phyloP scores from a whole-genome alignment of 2,888 invertebrate species.

The Atrina japonica region DNA sequence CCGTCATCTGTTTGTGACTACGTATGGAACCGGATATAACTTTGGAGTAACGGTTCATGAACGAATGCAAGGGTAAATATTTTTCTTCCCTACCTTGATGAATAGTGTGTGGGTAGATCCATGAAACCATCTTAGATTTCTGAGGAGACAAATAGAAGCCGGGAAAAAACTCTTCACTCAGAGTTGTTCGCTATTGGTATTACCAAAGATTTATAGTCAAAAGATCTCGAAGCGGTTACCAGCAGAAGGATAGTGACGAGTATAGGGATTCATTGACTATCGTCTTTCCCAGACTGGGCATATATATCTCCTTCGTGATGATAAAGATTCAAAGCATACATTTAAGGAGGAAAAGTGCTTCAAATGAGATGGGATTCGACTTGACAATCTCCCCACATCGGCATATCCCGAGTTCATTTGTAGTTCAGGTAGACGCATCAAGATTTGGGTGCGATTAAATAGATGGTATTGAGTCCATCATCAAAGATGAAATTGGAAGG shows the following conservation, averaged over 20 bases:
- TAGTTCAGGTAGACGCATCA: too few relatives aligned
- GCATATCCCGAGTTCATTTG: constrained; percentile 30
- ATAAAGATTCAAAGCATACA: constrained; percentile 5
- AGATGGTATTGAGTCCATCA: constrained; percentile 49
- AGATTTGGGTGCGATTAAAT: constrained; percentile 47
- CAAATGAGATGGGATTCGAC: constrained; percentile 21
- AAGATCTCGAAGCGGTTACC: constrained; percentile 45
- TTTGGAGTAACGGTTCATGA: constrained; percentile 48
- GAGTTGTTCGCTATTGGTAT: constrained; percentile 40
- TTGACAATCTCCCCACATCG: too few relatives aligned
- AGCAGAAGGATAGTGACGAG: constrained; percentile 22
- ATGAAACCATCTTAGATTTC: constrained; percentile 39
- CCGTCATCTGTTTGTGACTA: too few relatives aligned
- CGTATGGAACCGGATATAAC: constrained; percentile 43
- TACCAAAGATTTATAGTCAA: constrained; percentile 25
- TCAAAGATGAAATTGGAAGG: constrained; percentile 49
- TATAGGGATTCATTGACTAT: too few relatives aligned
- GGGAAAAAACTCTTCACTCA: constrained; percentile 43
- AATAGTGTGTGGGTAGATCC: constrained; percentile 48
- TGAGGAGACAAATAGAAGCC: constrained; percentile 46
- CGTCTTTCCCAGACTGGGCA: constrained; percentile 44
- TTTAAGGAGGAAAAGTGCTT: constrained; percentile 22
- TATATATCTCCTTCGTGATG: constrained; percentile 43
- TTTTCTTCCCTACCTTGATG: constrained; percentile 51
- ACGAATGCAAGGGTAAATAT: constrained; percentile 35